These are phyloP conservation scores for Crenuchus spilurus DNA, from an alignment of 2,797 vertebrate genomes.

Conservation along the genomic window DNA sequence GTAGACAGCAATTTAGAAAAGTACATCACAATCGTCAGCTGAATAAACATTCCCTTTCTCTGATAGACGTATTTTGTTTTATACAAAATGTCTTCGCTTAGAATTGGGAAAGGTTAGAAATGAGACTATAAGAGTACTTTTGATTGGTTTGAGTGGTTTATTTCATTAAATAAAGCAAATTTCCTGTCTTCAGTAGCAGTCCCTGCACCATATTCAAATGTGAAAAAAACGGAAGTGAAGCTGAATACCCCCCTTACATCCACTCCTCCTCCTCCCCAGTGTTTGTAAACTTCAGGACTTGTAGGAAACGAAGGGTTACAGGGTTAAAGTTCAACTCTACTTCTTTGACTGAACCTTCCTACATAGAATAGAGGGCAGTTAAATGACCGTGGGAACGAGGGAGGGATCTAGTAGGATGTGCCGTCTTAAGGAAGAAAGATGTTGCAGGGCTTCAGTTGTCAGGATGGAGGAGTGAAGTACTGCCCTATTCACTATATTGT, in stretches of 20 bases:
- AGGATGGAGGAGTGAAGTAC: neutral
- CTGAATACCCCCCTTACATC: neutral
- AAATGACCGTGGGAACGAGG: constrained; percentile 59
- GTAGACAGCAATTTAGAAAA: neutral
- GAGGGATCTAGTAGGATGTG: constrained; percentile 8
- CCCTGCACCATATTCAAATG: constrained; percentile 6
- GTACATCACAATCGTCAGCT: too few relatives aligned
- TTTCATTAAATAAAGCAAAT: neutral
- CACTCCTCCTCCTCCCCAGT: constrained; percentile 10
- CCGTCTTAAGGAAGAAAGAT: constrained; percentile 6
- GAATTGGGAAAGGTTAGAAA: too few relatives aligned
- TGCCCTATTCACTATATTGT: neutral
- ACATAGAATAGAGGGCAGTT: constrained; percentile 40
- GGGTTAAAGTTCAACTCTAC: constrained; percentile 53
- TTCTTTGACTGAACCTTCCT: constrained; percentile 44
- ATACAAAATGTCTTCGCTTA: too few relatives aligned
- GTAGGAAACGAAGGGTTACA: constrained; percentile 45
- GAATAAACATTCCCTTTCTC: too few relatives aligned
- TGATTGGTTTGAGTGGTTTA: neutral
- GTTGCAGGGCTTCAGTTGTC: neutral
- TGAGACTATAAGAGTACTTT: neutral
- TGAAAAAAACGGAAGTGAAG: constrained; percentile 43
- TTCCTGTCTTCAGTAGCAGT: neutral
- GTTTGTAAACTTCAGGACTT: constrained; percentile 51
- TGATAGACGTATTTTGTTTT: too few relatives aligned